Base-by-base conservation (phyloP, 1,140 invertebrate genomes). In the Zophobas morio region DNA sequence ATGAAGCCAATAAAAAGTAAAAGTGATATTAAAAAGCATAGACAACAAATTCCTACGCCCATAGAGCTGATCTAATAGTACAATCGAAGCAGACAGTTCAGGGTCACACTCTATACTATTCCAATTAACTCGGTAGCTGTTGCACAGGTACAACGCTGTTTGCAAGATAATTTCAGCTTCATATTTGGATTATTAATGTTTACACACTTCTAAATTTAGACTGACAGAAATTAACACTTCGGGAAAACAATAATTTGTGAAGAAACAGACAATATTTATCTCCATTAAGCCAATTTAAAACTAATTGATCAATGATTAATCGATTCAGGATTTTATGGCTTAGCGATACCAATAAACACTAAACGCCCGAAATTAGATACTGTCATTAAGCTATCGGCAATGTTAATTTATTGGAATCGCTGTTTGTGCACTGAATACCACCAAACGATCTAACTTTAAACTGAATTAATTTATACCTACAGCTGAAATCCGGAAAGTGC, bases 241-340 rank as follows among this genome's bases (percentile, higher is more conserved):
- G 1, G 32, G 39, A 40, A 42, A 40, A 66, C 42, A 32, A 66
- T 66, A 66, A 66, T 66, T 42, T 66, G 39, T 66, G 6, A 39
- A 20, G 49, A 33, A 32, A 33, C 39, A 42, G 20, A 32, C 60
- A 33, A 33, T 46, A 42, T 66, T 66, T 66, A 42, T 66, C 60
- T 66, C 60, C 40, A 42, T 66, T 42, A 42, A n/a, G 60, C 33
- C 39, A 66, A 42, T 66, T 66, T 60, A 32, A 4, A 34, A 0
- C 35, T 66, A 66, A 66, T 66, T 42, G 60, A 66, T 66, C n/a
- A 36, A 42, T 66, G 60, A 66, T 66, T 66, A 66, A 66, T 66
- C 36, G 60, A 66, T 66, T 66, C 39, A 66, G 39, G 39, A 46
- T 66, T 66, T 66, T 66, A 60, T 42, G 39, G 39, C 20, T 66